A percentile compares a stretch with the other conserved stretches of the same genome.
These are phyloP conservation scores for Calidris pugnax DNA, from an alignment of 2,113 vertebrate genomes.

Conservation along the genomic window DNA sequence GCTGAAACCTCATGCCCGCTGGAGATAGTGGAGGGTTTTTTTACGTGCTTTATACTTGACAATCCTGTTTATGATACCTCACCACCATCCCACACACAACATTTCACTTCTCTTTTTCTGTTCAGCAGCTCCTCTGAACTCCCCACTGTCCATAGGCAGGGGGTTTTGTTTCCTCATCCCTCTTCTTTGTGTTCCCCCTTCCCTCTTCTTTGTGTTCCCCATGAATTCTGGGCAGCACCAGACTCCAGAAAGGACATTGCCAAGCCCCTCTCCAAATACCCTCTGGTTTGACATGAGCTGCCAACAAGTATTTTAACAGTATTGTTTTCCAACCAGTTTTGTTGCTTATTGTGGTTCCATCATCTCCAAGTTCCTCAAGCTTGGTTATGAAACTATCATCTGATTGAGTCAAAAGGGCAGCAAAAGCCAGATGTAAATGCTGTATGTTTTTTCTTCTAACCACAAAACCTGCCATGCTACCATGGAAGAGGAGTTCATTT, in stretches of 20 bases:
- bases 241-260: neutral
- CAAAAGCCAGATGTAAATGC: neutral
- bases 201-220: neutral
- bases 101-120: neutral
- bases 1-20: rapidly evolving
- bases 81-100: too few species aligned
- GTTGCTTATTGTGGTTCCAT: neutral
- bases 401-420: neutral
- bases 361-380: neutral
- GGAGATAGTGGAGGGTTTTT: neutral
- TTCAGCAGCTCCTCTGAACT: neutral
- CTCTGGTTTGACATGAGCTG: neutral
- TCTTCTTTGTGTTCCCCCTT: neutral
- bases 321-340: neutral
- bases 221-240: neutral
- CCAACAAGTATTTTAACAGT: neutral
- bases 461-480: neutral
- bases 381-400: neutral
- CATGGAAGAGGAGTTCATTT: neutral
- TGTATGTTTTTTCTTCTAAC: neutral
- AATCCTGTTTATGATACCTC: neutral
- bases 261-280: neutral
- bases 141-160: rapidly evolving
- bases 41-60: neutral
- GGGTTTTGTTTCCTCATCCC: neutral